Evolutionary conservation across 2,888 invertebrate species (phyloP).

Genomic region (Lasioglossum morio): DNA sequence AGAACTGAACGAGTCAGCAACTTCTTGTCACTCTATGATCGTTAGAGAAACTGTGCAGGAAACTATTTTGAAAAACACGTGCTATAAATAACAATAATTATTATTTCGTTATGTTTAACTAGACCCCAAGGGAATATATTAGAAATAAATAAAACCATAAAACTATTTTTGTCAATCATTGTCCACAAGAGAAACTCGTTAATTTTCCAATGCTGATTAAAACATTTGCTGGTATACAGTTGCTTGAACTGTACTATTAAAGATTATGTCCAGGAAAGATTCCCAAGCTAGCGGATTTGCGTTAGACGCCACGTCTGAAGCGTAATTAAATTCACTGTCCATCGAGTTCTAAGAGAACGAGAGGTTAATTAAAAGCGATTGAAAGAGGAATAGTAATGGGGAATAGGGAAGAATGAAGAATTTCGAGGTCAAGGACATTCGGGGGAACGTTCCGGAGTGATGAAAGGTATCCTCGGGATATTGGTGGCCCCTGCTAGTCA

Average conservation of each 20-base stretch:
- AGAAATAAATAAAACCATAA: no score
- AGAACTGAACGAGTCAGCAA: no score
- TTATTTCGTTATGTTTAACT: no score
- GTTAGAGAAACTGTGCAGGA: no score
- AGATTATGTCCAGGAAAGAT: neutral
- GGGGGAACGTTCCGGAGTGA: slow-evolving; percentile 33
- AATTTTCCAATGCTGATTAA: neutral
- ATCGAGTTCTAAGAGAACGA: neutral
- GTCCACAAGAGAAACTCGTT: neutral
- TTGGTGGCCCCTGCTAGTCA: slow-evolving; percentile 54
- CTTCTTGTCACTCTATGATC: no score
- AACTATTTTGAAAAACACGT: no score
- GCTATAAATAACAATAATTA: no score
- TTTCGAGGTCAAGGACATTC: slow-evolving; percentile 49
- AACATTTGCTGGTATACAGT: neutral
- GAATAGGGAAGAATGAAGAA: slow-evolving; percentile 1
- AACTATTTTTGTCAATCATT: neutral
- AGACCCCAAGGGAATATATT: no score
- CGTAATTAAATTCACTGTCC: neutral
- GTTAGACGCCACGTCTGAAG: neutral
- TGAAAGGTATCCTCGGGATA: slow-evolving; percentile 60
- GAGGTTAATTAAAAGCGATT: neutral
- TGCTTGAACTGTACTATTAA: neutral
- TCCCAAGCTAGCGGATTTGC: neutral
- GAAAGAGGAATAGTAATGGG: neutral